These are phyloP conservation scores for Ceratotherium simum DNA, from an alignment of 2,113 vertebrate species.

Conservation along the genomic window DNA sequence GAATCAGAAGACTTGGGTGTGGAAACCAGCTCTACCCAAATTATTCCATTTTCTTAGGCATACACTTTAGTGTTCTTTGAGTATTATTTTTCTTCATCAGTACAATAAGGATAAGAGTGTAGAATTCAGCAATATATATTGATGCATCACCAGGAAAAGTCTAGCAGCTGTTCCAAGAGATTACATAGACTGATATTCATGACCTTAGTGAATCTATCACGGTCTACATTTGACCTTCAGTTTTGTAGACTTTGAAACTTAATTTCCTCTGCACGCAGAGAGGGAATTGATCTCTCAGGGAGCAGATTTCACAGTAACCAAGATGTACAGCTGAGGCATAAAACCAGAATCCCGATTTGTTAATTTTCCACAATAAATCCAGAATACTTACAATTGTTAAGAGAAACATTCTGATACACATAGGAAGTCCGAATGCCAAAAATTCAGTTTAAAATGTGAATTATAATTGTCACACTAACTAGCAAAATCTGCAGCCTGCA, in stretches of 20 bases:
- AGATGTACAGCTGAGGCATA: neutral
- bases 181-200: neutral
- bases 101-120: neutral
- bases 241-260: neutral
- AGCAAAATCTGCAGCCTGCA: neutral
- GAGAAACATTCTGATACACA: neutral
- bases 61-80: neutral
- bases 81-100: neutral
- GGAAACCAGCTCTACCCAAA: neutral
- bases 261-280: neutral
- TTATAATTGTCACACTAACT: neutral
- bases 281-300: neutral
- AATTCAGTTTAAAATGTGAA: neutral
- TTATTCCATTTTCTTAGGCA: neutral
- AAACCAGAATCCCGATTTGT: neutral
- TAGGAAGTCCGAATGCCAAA: neutral
- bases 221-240: neutral
- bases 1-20: neutral
- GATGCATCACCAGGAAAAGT: neutral
- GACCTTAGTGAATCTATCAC: neutral
- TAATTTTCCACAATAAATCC: neutral
- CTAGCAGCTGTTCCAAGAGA: neutral
- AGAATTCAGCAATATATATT: neutral
- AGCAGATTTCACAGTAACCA: neutral
- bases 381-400: neutral